phyloP scores from a whole-genome alignment of 2,113 vertebrate species.

The Poeciliopsis prolifica region DNA sequence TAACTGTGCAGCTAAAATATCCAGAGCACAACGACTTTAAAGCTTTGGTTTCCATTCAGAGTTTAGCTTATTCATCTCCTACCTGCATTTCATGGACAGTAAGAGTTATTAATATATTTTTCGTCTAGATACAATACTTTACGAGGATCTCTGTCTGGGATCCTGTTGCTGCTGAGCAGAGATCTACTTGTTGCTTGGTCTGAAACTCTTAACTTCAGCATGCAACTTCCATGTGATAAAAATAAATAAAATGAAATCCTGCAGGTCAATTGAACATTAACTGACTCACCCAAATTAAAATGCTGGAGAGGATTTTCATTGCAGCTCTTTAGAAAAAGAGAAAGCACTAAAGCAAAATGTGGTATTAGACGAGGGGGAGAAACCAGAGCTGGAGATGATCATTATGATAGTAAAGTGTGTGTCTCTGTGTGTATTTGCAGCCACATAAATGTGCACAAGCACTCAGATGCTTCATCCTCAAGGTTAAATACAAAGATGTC shows the following conservation, averaged over 20 bases:
- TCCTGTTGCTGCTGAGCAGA: neutral
- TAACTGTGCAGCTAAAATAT: neutral
- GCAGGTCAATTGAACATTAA: neutral
- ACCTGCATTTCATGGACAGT: neutral
- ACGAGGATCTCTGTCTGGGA: neutral
- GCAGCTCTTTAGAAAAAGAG: slow-evolving; percentile 22
- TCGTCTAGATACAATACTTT: neutral
- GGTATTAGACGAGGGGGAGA: slow-evolving; percentile 40
- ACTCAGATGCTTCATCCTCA: slow-evolving; percentile 61
- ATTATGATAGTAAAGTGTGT: slow-evolving; percentile 44
- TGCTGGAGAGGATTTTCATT: slow-evolving; percentile 20
- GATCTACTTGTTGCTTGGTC: neutral
- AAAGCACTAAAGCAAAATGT: slow-evolving; percentile 34
- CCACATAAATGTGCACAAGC: slow-evolving; percentile 45
- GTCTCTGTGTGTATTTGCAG: slow-evolving; percentile 17
- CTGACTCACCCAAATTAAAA: slow-evolving; percentile 22
- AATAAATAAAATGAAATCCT: neutral
- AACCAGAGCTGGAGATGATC: slow-evolving; percentile 26
- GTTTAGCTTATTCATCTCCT: neutral
- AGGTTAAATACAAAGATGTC: slow-evolving; percentile 75
- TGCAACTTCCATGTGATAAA: neutral
- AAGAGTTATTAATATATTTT: neutral
- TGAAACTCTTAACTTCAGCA: neutral
- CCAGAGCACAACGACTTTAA: neutral
- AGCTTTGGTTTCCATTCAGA: neutral